Evolutionary conservation across 2,113 vertebrate genomes (phyloP).

Genomic region (Hippoglossus stenolepis): DNA sequence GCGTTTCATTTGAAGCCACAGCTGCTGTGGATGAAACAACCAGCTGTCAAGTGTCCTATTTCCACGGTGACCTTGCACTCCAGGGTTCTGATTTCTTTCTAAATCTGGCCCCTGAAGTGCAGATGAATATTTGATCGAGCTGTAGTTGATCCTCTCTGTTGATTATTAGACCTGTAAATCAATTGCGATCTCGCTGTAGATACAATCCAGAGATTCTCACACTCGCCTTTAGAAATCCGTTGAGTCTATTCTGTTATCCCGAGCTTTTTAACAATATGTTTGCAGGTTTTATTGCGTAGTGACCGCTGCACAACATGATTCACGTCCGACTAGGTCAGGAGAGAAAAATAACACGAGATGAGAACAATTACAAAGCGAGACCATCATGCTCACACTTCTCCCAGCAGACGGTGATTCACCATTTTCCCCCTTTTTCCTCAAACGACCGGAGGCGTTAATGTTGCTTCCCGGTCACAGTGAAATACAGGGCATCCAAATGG

Average conservation of each 20-base stretch:
- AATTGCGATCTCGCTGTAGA: background rate
- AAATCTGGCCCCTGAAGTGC: too few species aligned
- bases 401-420: conserved; percentile 7
- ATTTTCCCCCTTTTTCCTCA: background rate
- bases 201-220: background rate
- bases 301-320: background rate
- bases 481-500: conserved; percentile 1
- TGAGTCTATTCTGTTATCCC: background rate
- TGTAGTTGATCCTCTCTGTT: too few species aligned
- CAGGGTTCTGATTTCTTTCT: too few species aligned
- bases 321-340: background rate
- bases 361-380: background rate
- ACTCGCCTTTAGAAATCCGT: too few species aligned
- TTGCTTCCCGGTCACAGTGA: conserved; percentile 6
- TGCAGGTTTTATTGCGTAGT: background rate
- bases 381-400: conserved; percentile 15
- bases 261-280: background rate
- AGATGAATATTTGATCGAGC: too few species aligned
- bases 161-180: too few species aligned
- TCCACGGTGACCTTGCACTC: too few species aligned
- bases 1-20: too few species aligned
- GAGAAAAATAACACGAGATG: conserved; percentile 11
- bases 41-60: too few species aligned
- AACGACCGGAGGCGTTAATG: conserved; percentile 3
- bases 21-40: too few species aligned